Percentiles rank a stretch among this genome's conserved stretches.
Conservation (phyloP, 1,140 invertebrate species). For the Apolygus lucorum region DNA sequence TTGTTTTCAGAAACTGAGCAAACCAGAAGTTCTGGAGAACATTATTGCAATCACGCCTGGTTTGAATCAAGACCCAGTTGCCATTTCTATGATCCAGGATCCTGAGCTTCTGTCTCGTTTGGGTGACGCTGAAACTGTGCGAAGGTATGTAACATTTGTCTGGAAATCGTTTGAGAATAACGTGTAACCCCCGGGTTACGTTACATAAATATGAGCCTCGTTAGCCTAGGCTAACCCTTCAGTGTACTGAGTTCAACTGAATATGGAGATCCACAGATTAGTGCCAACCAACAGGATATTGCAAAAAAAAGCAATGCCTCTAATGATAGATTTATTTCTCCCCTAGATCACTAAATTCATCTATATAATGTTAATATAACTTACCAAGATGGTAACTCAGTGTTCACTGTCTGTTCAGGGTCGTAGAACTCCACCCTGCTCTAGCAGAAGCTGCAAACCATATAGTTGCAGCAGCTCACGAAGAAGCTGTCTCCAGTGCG, state of each 20-base stretch:
- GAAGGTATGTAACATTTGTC: no score
- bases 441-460: conserved; percentile 45
- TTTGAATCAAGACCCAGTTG: conserved; percentile 45
- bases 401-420: conserved; percentile 35
- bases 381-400: no score
- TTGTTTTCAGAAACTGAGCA: conserved; percentile 43
- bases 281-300: no score
- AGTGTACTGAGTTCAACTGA: no score
- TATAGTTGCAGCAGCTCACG: conserved; percentile 45
- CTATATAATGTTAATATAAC: conserved; percentile 2
- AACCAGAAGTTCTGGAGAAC: conserved; percentile 46
- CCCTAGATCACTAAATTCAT: conserved; percentile 24
- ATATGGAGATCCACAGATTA: no score
- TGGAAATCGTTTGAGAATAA: no score
- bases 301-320: no score
- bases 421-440: conserved; percentile 44
- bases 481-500: conserved; percentile 39
- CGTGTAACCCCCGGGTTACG: no score
- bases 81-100: conserved; percentile 49
- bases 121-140: conserved; percentile 43
- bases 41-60: conserved; percentile 46
- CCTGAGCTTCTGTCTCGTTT: conserved; percentile 47
- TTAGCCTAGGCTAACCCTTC: no score
- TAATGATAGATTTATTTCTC: no score
- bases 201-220: no score